Percentiles rank a stretch among this genome's conserved stretches.
phyloP scores from a whole-genome alignment of 23 tunicate species.

The Ciona savignyi region DNA sequence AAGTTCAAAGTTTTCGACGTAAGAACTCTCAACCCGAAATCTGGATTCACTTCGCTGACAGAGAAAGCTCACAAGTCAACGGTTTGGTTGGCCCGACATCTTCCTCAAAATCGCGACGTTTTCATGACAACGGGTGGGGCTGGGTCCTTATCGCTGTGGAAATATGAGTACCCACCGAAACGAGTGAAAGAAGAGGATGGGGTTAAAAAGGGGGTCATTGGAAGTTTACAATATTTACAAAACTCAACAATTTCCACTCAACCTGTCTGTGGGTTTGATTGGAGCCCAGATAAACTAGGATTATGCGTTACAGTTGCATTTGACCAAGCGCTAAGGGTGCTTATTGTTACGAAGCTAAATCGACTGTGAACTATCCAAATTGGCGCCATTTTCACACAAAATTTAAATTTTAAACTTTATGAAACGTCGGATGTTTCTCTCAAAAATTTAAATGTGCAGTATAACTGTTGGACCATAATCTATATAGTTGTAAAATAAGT shows the following conservation, averaged over 20 bases:
- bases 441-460: too few species aligned
- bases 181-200: conserved; percentile 63
- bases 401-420: too few species aligned
- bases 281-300: conserved; percentile 97
- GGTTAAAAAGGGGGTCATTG: conserved; percentile 72
- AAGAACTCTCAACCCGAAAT: conserved; percentile 78
- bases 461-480: too few species aligned
- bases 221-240: conserved; percentile 76
- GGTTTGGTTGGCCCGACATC: conserved; percentile 82
- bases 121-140: conserved; percentile 97
- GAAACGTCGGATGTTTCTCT: too few species aligned
- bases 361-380: conserved; percentile 32
- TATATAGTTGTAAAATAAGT: too few species aligned
- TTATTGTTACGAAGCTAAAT: conserved; percentile 87
- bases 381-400: too few species aligned
- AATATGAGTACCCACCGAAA: conserved; percentile 85
- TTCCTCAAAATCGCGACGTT: conserved; percentile 96
- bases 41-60: conserved; percentile 73
- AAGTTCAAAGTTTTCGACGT: conserved; percentile 84
- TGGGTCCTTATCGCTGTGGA: conserved; percentile 89
- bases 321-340: conserved; percentile 85
- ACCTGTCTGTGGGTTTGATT: conserved; percentile 90
- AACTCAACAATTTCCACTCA: conserved; percentile 94
- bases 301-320: conserved; percentile 81
- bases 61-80: conserved; percentile 98